phyloP scores from a whole-genome alignment of 2,113 vertebrate species.

The Manacus vitellinus region DNA sequence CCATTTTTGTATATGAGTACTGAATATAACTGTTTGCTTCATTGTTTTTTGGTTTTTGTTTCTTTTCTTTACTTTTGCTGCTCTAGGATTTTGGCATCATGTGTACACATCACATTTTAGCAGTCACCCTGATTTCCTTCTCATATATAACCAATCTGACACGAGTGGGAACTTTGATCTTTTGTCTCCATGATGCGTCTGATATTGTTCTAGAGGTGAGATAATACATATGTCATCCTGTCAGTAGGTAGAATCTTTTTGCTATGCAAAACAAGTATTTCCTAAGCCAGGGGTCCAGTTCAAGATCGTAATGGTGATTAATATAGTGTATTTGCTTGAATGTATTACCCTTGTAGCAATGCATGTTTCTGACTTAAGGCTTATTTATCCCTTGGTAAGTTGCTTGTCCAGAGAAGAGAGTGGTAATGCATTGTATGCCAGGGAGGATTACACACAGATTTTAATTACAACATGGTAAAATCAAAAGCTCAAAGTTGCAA shows the following conservation, averaged over 20 bases:
- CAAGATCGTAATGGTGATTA: background rate
- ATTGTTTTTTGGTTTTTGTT: background rate
- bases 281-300: background rate
- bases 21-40: conserved; percentile 6
- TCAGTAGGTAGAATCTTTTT: background rate
- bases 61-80: background rate
- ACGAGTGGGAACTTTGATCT: conserved; percentile 88
- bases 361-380: background rate
- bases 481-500: background rate
- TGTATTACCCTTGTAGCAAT: background rate
- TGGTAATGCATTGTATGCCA: background rate
- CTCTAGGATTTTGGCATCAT: conserved; percentile 92
- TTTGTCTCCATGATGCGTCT: conserved; percentile 90
- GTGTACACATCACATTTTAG: conserved; percentile 91
- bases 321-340: background rate
- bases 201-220: conserved; percentile 95
- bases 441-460: background rate
- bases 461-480: background rate
- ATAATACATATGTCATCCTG: background rate
- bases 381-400: background rate
- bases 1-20: background rate
- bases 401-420: background rate
- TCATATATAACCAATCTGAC: conserved; percentile 97
- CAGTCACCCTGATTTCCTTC: conserved; percentile 87
- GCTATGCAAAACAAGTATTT: background rate